These are phyloP conservation scores for Hyaena hyaena DNA, from an alignment of 2,113 vertebrate genomes.

Conservation along the genomic window DNA sequence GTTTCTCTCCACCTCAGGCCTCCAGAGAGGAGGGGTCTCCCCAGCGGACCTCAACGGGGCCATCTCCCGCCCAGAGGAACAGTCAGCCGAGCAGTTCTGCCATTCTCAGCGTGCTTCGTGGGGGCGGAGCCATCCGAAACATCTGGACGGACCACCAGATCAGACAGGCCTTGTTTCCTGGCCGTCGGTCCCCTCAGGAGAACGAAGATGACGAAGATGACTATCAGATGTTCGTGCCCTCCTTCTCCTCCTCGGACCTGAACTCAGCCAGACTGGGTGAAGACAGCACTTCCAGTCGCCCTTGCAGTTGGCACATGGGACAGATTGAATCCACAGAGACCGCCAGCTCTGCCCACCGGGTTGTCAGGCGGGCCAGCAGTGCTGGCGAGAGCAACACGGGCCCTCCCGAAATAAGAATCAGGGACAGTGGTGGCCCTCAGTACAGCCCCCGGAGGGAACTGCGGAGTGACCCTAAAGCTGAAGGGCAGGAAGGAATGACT, in stretches of 20 bases:
- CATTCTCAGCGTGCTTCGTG: constrained; percentile 86
- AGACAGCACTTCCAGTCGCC: constrained; percentile 87
- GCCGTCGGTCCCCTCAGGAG: constrained; percentile 90
- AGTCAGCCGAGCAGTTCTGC: constrained; percentile 85
- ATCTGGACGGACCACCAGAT: constrained; percentile 96
- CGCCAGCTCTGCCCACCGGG: constrained; percentile 85
- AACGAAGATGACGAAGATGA: constrained; percentile 94
- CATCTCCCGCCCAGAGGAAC: constrained; percentile 80
- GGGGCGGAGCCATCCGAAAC: constrained; percentile 86
- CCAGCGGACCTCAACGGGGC: constrained; percentile 76
- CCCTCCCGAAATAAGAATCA: constrained; percentile 55
- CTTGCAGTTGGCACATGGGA: constrained; percentile 96
- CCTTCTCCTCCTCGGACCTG: constrained; percentile 85
- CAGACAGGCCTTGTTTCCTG: constrained; percentile 94
- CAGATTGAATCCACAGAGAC: constrained; percentile 79
- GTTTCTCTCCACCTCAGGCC: constrained; percentile 85
- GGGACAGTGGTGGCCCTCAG: constrained; percentile 76
- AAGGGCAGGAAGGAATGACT: background rate
- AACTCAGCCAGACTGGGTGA: constrained; percentile 82
- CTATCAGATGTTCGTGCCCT: constrained; percentile 96
- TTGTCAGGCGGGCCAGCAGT: constrained; percentile 94
- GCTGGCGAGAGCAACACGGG: constrained; percentile 91
- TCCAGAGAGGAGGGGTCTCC: constrained; percentile 90
- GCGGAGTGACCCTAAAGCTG: constrained; percentile 69
- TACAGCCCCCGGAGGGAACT: constrained; percentile 85